Percentiles rank a stretch among this genome's conserved stretches.
phyloP scores from a whole-genome alignment of 2,888 invertebrate genomes.

The Endotricha flammealis region DNA sequence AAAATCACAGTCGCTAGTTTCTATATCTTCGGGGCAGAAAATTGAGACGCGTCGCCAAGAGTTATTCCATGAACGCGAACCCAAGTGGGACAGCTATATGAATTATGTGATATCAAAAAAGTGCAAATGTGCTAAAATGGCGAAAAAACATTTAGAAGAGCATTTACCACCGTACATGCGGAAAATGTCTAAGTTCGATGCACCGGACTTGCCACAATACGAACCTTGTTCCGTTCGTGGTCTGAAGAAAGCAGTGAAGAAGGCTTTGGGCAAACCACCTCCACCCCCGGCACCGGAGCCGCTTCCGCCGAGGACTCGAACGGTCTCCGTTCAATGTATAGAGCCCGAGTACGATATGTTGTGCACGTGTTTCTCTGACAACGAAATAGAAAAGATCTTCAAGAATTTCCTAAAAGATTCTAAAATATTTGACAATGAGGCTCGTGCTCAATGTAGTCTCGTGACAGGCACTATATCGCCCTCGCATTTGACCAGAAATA shows the following conservation, averaged over 20 bases:
- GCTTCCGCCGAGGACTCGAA: slow-evolving; percentile 34
- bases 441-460: slow-evolving; percentile 21
- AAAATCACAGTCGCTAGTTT: slow-evolving; percentile 17
- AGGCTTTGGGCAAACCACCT: slow-evolving; percentile 29
- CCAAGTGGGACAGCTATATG: slow-evolving; percentile 55
- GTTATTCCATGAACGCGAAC: slow-evolving; percentile 46
- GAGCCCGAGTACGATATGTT: slow-evolving; percentile 46
- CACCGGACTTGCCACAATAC: slow-evolving; percentile 47
- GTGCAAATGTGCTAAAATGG: slow-evolving; percentile 46
- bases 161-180: slow-evolving; percentile 61
- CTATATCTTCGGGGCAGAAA: slow-evolving; percentile 28
- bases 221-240: slow-evolving; percentile 39
- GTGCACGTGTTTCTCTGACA: slow-evolving; percentile 54
- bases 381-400: slow-evolving; percentile 34
- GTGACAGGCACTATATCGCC: slow-evolving; percentile 30
- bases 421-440: slow-evolving; percentile 15
- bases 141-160: slow-evolving; percentile 51
- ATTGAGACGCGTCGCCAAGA: slow-evolving; percentile 34
- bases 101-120: slow-evolving; percentile 38
- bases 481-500: slow-evolving; percentile 23
- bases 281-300: slow-evolving; percentile 20
- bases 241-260: slow-evolving; percentile 42
- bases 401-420: slow-evolving; percentile 21
- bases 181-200: slow-evolving; percentile 42
- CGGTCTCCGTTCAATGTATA: slow-evolving; percentile 43